Evolutionary conservation across 2,797 vertebrate species (phyloP), one percentile per base, ranked within the genome.

Genomic region (Neomorphus geoffroyi): DNA sequence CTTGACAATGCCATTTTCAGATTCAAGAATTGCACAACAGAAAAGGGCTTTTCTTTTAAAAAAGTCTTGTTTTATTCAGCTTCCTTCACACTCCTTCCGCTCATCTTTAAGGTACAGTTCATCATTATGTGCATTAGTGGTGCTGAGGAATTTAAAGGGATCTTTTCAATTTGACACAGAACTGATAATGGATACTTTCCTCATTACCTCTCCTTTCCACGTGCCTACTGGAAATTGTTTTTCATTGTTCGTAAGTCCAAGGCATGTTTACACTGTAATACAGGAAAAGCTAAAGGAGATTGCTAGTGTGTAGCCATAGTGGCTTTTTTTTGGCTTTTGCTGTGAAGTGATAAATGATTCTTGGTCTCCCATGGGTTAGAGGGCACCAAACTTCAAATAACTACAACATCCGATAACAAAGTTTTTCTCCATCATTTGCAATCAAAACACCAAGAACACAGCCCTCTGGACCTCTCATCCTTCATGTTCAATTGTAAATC

Each of bases 401-500:
- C 97, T 97, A 97, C 97, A 98, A 96, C 97, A 98, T 98, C 97
- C 98, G 98, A 98, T 98, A 98, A 98, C 98, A 98, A 98, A 98
- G 98, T 98, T 98, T 98, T 99, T 98, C 98, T 98, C 98, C 98
- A 98, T 98, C 98, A 98, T 98, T 98, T 98, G 98, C 98, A 99
- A 98, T 98, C 98, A 98, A 98, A 99, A 98, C 98, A 98, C 97
- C 98, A 98, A 98, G 98, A 97, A 97, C 97, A 97, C 95, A 97
- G 97, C 97, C 98, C 98, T 96, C 94, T 50, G 95, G 97, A 97
- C 97, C 97, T 98, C 98, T 98, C 98, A 96, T 98, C 98, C 98
- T 98, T 97, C 98, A 98, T 98, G 98, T 98, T 98, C 98, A 98
- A 98, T 98, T 99, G 98, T 99, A 99, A 99, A 99, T 99, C 98